A percentile compares a stretch with the other conserved stretches of the same genome.
Evolutionary conservation across 2,888 invertebrate genomes (phyloP).

Genomic region (Andrena bucephala): DNA sequence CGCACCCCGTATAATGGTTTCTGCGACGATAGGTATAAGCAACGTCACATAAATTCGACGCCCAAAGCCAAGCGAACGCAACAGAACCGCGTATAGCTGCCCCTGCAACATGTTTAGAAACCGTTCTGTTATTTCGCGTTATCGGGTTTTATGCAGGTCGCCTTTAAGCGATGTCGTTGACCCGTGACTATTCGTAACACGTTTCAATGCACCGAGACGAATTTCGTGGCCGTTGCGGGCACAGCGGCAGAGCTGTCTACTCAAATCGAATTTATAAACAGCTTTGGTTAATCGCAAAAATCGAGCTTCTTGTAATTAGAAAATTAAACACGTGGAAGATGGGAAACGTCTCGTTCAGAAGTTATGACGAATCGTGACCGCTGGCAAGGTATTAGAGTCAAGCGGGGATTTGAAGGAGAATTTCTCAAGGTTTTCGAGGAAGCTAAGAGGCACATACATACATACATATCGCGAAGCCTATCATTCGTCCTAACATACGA

Average conservation of each 20-base stretch:
- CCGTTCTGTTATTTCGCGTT: conserved; percentile 29
- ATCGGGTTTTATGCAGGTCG: conserved; percentile 2
- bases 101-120: conserved; percentile 4
- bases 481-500: conserved; percentile 1
- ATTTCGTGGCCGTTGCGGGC: conserved; percentile 38
- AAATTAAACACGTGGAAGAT: not conserved
- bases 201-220: conserved; percentile 50
- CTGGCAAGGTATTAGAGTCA: not conserved
- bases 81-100: too few species aligned
- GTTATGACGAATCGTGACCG: not conserved
- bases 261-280: not conserved
- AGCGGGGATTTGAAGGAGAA: not conserved
- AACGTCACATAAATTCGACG: too few species aligned
- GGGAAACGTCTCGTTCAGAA: not conserved
- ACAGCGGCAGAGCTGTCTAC: not conserved
- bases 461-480: not conserved
- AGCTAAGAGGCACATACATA: not conserved
- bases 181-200: conserved; percentile 45
- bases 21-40: too few species aligned
- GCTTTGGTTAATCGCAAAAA: not conserved
- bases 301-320: not conserved
- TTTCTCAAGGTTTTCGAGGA: not conserved
- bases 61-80: too few species aligned
- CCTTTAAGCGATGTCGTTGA: conserved; percentile 62
- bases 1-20: too few species aligned